Evolutionary conservation across 2,797 vertebrate genomes (phyloP), one percentile per base, ranked within the genome.

Genomic region (Morelia viridis): DNA sequence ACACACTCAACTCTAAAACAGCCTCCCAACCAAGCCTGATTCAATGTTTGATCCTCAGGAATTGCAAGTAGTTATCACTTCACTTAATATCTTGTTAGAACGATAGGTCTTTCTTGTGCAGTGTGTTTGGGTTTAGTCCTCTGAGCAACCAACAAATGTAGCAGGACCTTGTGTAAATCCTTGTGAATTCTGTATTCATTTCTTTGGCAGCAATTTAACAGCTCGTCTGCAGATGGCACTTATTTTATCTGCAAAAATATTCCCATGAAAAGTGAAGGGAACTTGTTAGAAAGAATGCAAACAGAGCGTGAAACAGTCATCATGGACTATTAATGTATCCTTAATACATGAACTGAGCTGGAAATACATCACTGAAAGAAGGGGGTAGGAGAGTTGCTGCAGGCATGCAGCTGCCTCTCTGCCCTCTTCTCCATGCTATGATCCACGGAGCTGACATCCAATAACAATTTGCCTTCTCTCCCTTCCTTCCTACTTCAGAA

Each of bases 241-340:
- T 95, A 80, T 86, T 0, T 1, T 94, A 92, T 1, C 0, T 1
- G 61, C 94, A 28, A 85, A 87, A 92, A 26, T 0, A 0, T 58
- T 93, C 90, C 87, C 71, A 83, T 89, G 90, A 92, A 87, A 90
- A 88, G 28, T 1, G 26, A 85, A 65, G 1, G 11, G 80, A 84
- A 68, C 90, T 94, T 0, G 7, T 91, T 89, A 89, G 56, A 28
- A 95, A 57, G 88, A 90, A 62, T 58, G 89, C 60, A 96, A 95
- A 95, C 94, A 95, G 95, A 96, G 94, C 95, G 1, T 93, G 90
- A 95, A 96, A 93, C 94, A 13, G 85, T 94, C 60, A 95, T 95
- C 92, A 89, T 90, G 94, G 84, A 46, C 93, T 95, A 95, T 95
- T 95, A 93, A 94, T 92, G 88, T 87, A 92, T 94, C 86, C 94